phyloP scores from a whole-genome alignment of 2,888 invertebrate species.

The Labia minor region DNA sequence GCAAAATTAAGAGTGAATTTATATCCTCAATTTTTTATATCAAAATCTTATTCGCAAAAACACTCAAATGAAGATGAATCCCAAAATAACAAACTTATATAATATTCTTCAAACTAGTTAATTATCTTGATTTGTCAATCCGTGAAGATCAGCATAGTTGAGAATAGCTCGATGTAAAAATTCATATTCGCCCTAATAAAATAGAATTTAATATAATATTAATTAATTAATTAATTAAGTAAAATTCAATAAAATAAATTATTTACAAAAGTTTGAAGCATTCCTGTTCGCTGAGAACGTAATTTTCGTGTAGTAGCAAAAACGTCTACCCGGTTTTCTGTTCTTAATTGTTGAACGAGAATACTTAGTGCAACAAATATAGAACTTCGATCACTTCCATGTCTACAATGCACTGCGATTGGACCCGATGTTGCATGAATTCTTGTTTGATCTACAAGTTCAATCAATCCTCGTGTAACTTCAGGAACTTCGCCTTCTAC shows the following conservation, averaged over 20 bases:
- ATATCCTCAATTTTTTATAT: no score
- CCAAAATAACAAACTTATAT: no score
- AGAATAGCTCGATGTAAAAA: conserved; percentile 85
- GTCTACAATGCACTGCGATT: conserved; percentile 67
- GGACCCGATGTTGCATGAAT: conserved; percentile 44
- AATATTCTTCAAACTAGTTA: no score
- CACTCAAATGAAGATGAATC: no score
- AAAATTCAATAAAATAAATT: background rate
- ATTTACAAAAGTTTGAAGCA: conserved; percentile 70
- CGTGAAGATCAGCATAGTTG: conserved; percentile 79
- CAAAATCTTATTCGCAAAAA: no score
- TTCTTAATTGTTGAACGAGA: conserved; percentile 70
- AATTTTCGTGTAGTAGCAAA: conserved; percentile 73
- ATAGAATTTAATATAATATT: conserved; percentile 29
- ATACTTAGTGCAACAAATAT: conserved; percentile 82
- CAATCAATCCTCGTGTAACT: conserved; percentile 74
- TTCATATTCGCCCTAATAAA: conserved; percentile 83
- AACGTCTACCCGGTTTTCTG: conserved; percentile 76
- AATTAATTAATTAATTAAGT: conserved; percentile 9
- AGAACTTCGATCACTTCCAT: conserved; percentile 78
- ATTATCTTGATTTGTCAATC: conserved; percentile 47
- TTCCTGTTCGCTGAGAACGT: conserved; percentile 69
- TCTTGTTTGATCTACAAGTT: conserved; percentile 64
- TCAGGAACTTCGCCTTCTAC: conserved; percentile 82
- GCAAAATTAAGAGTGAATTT: no score